A percentile compares a stretch with the other conserved stretches of the same genome.
Conservation (phyloP, 2,113 vertebrate species). For the Thinocorus orbignyianus region DNA sequence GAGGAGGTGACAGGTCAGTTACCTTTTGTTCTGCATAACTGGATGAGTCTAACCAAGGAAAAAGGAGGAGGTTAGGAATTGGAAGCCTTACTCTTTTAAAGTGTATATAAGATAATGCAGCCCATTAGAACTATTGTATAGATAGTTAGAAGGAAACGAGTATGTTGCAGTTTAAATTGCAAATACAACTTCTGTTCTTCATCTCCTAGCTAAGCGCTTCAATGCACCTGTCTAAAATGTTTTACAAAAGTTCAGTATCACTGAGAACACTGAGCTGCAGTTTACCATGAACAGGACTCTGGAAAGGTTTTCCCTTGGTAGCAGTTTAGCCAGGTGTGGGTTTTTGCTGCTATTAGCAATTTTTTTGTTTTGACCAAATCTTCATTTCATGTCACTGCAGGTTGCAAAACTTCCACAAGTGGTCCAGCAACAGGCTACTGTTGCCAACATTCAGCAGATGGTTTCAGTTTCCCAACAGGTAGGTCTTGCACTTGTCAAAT, state of each 20-base stretch:
- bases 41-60: background rate
- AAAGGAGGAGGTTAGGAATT: background rate
- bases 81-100: background rate
- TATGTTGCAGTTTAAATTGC: background rate
- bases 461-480: slow-evolving; percentile 91
- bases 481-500: background rate
- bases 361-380: background rate
- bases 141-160: background rate
- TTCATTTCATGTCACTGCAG: slow-evolving; percentile 50
- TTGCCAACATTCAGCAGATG: slow-evolving; percentile 87
- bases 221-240: background rate
- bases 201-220: background rate
- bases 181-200: background rate
- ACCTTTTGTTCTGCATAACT: background rate
- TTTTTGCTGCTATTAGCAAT: background rate
- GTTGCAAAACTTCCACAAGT: slow-evolving; percentile 87
- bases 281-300: background rate
- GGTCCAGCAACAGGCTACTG: slow-evolving; percentile 82
- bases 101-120: background rate
- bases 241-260: background rate
- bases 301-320: background rate
- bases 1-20: background rate
- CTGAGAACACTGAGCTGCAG: background rate
- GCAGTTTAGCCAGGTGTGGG: background rate
- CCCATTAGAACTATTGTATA: background rate